Percentiles rank a stretch among this genome's conserved stretches.
phyloP scores from a whole-genome alignment of 2,888 invertebrate genomes.

The Oxyteleia sp. region DNA sequence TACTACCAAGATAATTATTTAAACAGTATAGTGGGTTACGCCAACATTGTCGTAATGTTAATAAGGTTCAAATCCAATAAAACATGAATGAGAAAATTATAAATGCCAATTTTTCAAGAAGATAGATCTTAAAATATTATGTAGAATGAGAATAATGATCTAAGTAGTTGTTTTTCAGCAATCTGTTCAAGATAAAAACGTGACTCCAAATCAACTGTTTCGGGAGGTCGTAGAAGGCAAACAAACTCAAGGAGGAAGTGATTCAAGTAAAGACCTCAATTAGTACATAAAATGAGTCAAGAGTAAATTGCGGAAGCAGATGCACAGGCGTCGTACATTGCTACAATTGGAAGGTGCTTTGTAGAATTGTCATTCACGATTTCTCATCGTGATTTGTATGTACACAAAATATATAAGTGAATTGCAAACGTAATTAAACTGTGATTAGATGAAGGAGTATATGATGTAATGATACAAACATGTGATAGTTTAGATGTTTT shows the following conservation, averaged over 20 bases:
- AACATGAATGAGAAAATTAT: too few relatives aligned
- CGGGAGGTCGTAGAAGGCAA: constrained; percentile 26
- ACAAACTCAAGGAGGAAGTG: constrained; percentile 65
- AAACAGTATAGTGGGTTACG: too few relatives aligned
- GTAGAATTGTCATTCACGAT: constrained; percentile 74
- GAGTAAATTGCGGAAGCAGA: constrained; percentile 77
- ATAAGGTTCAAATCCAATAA: too few relatives aligned
- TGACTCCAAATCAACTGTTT: constrained; percentile 42
- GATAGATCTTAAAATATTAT: too few relatives aligned
- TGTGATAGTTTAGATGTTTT: too few relatives aligned
- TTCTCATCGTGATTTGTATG: constrained; percentile 69
- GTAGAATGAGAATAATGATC: too few relatives aligned
- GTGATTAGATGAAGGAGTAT: constrained; percentile 6
- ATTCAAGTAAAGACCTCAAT: constrained; percentile 68
- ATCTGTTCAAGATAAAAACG: constrained; percentile 28
- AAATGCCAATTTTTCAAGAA: too few relatives aligned
- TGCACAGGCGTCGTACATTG: constrained; percentile 73
- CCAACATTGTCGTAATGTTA: too few relatives aligned
- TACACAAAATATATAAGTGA: constrained; percentile 10
- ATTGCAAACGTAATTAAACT: constrained; percentile 9
- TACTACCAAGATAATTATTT: too few relatives aligned
- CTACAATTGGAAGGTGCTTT: constrained; percentile 77
- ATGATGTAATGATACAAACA: neutral
- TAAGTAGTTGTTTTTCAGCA: too few relatives aligned
- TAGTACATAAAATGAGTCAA: constrained; percentile 74